Conservation (phyloP, 2,113 vertebrate genomes). For the Nerophis ophidion region DNA sequence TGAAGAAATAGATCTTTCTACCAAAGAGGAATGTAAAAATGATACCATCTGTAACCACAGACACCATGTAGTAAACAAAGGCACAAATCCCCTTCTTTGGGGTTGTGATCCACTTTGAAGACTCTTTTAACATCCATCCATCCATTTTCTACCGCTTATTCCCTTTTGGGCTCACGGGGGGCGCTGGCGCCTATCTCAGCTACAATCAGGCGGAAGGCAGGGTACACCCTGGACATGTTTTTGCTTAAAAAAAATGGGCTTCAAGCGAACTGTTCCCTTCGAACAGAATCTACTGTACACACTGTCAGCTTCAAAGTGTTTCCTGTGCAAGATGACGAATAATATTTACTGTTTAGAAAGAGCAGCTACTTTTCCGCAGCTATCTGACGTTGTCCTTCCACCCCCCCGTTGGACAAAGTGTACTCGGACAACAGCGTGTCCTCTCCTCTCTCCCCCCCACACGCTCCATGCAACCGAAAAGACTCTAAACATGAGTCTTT, state of each 20-base stretch:
- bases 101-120: neutral
- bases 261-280: neutral
- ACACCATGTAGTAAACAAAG: neutral
- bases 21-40: neutral
- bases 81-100: neutral
- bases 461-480: neutral
- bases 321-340: constrained; percentile 21
- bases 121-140: neutral
- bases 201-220: no score
- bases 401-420: constrained; percentile 11
- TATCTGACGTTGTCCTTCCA: constrained; percentile 2
- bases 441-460: neutral
- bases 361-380: neutral
- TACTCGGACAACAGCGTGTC: constrained; percentile 16
- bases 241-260: neutral
- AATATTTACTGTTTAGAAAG: constrained; percentile 19
- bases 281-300: neutral
- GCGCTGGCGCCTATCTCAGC: no score
- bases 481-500: neutral
- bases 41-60: neutral
- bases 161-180: no score
- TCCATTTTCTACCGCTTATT: no score
- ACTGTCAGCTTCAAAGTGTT: constrained; percentile 17
- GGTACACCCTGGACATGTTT: no score
- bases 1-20: neutral